Evolutionary conservation across 1,140 invertebrate genomes (phyloP).

Genomic region (Catajapyx aquilonaris): DNA sequence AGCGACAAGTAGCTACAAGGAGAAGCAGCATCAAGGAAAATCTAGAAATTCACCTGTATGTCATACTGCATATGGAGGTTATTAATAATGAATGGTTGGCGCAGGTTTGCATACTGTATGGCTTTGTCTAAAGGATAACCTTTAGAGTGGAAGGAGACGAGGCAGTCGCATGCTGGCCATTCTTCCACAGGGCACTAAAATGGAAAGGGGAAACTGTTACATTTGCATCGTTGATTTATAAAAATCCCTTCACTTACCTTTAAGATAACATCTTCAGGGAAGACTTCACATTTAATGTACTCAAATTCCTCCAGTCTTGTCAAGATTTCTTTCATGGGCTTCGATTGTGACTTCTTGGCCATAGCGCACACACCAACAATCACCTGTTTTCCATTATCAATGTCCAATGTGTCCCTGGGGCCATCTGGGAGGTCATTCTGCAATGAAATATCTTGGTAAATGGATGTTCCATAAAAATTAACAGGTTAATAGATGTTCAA

Average conservation of each 20-base stretch:
- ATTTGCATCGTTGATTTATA: neutral
- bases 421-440: constrained; percentile 5
- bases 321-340: constrained; percentile 97
- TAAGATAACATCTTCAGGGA: constrained; percentile 83
- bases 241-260: constrained; percentile 32
- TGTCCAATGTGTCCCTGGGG: constrained; percentile 6
- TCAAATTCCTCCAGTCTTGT: constrained; percentile 86
- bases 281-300: constrained; percentile 81
- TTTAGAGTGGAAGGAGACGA: constrained; percentile 97
- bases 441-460: too few relatives aligned
- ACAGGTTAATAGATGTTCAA: too few relatives aligned
- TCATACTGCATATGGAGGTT: constrained; percentile 97
- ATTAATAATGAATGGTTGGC: constrained; percentile 94
- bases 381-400: constrained; percentile 43
- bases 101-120: constrained; percentile 82
- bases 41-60: constrained; percentile 72
- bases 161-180: constrained; percentile 93
- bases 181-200: constrained; percentile 80
- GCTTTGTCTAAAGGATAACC: constrained; percentile 94
- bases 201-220: constrained; percentile 11
- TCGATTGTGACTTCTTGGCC: constrained; percentile 95
- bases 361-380: constrained; percentile 94
- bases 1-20: too few relatives aligned
- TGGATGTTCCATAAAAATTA: too few relatives aligned
- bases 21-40: too few relatives aligned